Evolutionary conservation across 2,888 invertebrate species (phyloP).

Genomic region (Julus scanicus): DNA sequence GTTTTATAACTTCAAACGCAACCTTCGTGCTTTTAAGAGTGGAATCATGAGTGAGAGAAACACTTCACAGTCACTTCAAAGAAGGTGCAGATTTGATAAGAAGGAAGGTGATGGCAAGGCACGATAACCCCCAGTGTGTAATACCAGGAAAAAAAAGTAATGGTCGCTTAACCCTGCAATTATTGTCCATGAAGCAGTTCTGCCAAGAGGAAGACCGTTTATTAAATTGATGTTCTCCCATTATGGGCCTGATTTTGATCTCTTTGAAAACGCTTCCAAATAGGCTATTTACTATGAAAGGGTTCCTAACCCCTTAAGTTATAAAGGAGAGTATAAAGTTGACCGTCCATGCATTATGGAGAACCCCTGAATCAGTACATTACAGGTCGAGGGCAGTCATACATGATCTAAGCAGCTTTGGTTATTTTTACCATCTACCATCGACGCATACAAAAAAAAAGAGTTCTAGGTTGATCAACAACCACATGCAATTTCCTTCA

Average conservation of each 20-base stretch:
- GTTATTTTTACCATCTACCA: neutral
- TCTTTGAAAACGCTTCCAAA: conserved; percentile 40
- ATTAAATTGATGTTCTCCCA: conserved; percentile 47
- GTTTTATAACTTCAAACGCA: neutral
- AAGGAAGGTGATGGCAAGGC: conserved; percentile 37
- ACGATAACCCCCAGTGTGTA: conserved; percentile 47
- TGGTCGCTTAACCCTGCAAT: conserved; percentile 43
- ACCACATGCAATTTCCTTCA: too few relatives aligned
- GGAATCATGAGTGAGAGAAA: conserved; percentile 19
- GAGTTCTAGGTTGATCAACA: neutral
- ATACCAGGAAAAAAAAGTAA: conserved; percentile 45
- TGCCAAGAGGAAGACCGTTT: conserved; percentile 43
- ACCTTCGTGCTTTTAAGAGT: neutral
- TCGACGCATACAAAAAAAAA: too few relatives aligned
- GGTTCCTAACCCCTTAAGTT: conserved; percentile 40
- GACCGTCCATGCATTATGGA: conserved; percentile 2
- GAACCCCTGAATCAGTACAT: neutral
- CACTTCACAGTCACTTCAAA: conserved; percentile 40
- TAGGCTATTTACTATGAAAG: conserved; percentile 43
- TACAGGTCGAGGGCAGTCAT: conserved; percentile 1
- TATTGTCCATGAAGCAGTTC: conserved; percentile 45
- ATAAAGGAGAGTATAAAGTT: conserved; percentile 18
- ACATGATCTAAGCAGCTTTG: neutral
- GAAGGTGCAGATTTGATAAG: conserved; percentile 45
- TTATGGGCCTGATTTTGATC: conserved; percentile 40